Evolutionary conservation across 2,113 vertebrate genomes (phyloP), one percentile per base, ranked within the genome.

Genomic region (Syngnathus typhle): DNA sequence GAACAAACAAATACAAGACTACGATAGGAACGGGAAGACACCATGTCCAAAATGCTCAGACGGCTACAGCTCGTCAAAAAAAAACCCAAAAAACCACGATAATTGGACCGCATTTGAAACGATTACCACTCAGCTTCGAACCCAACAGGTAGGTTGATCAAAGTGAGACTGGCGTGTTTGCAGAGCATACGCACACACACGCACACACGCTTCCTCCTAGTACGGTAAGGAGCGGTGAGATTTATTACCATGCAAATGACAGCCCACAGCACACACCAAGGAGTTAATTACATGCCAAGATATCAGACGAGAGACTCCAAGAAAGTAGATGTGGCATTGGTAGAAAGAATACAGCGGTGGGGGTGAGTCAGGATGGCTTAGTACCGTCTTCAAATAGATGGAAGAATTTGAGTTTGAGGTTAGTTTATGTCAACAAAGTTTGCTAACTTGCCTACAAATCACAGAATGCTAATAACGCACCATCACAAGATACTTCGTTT

Each of bases 241-340:
- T 87, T 73, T 87, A 87, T 88, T 86, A 86, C 84, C 84, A 85
- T 87, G 79, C 83, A 88, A 85, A 89, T 86, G 85, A 87, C 84
- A 87, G 75, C 77, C 78, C 84, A 81, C 77, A 59, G 72, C 21
- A 73, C 79, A 83, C 83, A 86, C 81, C 85, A 86, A 74, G 80
- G 74, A 87, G 76, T 85, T 85, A 85, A 89, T 89, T 85, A 85
- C 83, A 84, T 87, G 88, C 82, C 85, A 86, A 74, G 74, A 71
- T 84, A 85, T 86, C 82, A 81, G 79, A 85, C 61, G 73, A 78
- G 84, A 77, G 72, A 85, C 80, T 83, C 74, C 80, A 84, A 80
- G 41, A 79, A 85, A 83, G 82, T 77, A 85, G 83, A 83, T 77
- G 84, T 83, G 81, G 73, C 81, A 79, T 75, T 70, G 80, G 81